phyloP scores from a whole-genome alignment of 1,140 invertebrate genomes.

The Drosophila tropicalis region DNA sequence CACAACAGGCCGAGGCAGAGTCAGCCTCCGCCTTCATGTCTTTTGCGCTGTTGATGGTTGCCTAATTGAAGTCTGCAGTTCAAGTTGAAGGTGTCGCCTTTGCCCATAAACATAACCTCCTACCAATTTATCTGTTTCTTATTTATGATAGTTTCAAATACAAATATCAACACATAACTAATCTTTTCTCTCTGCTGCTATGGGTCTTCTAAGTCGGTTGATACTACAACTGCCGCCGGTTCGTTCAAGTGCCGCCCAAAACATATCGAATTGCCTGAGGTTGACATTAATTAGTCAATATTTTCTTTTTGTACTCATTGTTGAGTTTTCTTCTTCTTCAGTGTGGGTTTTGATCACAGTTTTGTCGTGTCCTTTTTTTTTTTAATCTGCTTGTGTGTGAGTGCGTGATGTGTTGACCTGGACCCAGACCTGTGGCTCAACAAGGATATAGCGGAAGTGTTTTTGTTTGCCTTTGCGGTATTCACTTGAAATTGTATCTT shows the following conservation, averaged over 20 bases:
- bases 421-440: constrained; percentile 13
- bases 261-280: constrained; percentile 47
- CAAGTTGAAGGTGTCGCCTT: constrained; percentile 20
- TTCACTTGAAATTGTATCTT: constrained; percentile 43
- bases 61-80: constrained; percentile 54
- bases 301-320: constrained; percentile 9
- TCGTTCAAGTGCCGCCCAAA: constrained; percentile 43
- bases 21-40: background rate
- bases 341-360: constrained; percentile 54
- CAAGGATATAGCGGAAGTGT: constrained; percentile 58
- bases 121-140: constrained; percentile 47
- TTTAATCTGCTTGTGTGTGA: constrained; percentile 22
- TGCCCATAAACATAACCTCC: constrained; percentile 36
- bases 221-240: background rate
- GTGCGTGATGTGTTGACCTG: constrained; percentile 50
- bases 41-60: background rate
- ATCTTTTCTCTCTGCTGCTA: background rate
- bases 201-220: constrained; percentile 20
- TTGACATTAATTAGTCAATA: constrained; percentile 60
- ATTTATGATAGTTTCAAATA: constrained; percentile 72
- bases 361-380: background rate
- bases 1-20: constrained; percentile 24
- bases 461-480: constrained; percentile 22
- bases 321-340: constrained; percentile 15
- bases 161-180: constrained; percentile 75